Conservation (phyloP, 2,888 invertebrate species). For the Diarsia rubi region DNA sequence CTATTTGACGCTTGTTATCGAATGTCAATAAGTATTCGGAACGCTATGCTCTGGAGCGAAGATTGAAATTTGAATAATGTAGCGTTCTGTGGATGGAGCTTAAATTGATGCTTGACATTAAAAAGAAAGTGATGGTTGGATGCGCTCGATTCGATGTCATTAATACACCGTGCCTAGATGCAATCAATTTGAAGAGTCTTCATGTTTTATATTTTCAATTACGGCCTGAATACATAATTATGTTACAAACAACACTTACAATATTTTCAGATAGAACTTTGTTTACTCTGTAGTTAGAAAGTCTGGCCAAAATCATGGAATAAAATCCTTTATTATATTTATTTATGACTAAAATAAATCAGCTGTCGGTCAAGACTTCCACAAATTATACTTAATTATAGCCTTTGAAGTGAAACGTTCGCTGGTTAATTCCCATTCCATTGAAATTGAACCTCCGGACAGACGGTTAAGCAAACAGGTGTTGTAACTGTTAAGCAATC, state of each 20-base stretch:
- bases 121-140: slow-evolving; percentile 54
- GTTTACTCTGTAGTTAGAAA: background rate
- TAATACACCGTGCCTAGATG: slow-evolving; percentile 21
- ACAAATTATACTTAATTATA: slow-evolving; percentile 9
- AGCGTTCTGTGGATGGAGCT: slow-evolving; percentile 13
- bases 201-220: background rate
- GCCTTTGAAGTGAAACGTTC: slow-evolving; percentile 33
- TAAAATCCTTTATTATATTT: background rate
- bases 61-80: slow-evolving; percentile 22
- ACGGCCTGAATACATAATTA: background rate
- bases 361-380: slow-evolving; percentile 1
- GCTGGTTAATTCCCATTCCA: slow-evolving; percentile 7
- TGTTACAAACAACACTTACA: background rate
- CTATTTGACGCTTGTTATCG: slow-evolving; percentile 35
- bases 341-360: slow-evolving; percentile 17
- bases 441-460: slow-evolving; percentile 36
- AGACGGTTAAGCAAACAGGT: slow-evolving; percentile 47
- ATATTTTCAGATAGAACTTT: background rate
- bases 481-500: slow-evolving; percentile 39
- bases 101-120: slow-evolving; percentile 48
- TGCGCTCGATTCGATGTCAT: slow-evolving; percentile 40
- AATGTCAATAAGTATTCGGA: slow-evolving; percentile 14
- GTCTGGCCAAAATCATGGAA: background rate
- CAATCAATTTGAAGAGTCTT: slow-evolving; percentile 11
- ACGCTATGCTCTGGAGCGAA: slow-evolving; percentile 21